Evolutionary conservation across 2,888 invertebrate genomes (phyloP).

Genomic region (Drosophila picticornis): DNA sequence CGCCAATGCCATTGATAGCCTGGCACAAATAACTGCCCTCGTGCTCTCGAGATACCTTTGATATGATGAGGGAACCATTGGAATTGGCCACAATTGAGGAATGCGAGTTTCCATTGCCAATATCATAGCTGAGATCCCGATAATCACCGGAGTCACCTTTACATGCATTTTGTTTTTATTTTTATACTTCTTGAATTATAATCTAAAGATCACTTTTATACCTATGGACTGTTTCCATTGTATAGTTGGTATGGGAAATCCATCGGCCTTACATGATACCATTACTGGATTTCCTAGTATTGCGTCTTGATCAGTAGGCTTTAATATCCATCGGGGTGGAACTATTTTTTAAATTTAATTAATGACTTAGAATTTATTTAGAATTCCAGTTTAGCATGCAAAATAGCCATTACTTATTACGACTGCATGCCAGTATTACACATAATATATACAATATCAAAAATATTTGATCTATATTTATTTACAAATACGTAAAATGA

Average conservation of each 20-base stretch:
- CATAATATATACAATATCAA: background rate
- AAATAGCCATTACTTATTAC: background rate
- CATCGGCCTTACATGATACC: slow-evolving; percentile 90
- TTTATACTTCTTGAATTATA: background rate
- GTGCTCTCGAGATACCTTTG: slow-evolving; percentile 86
- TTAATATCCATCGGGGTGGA: slow-evolving; percentile 91
- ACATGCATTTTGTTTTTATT: background rate
- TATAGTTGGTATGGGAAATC: slow-evolving; percentile 89
- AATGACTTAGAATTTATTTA: slow-evolving; percentile 6
- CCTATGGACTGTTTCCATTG: slow-evolving; percentile 87
- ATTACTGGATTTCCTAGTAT: slow-evolving; percentile 89
- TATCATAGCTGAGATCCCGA: slow-evolving; percentile 86
- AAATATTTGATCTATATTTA: slow-evolving; percentile 3
- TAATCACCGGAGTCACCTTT: slow-evolving; percentile 86
- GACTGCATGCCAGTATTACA: slow-evolving; percentile 18
- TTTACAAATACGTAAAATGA: background rate
- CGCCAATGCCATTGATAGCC: slow-evolving; percentile 88
- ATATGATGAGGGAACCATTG: slow-evolving; percentile 87
- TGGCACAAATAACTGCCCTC: slow-evolving; percentile 87
- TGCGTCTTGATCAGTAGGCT: slow-evolving; percentile 90
- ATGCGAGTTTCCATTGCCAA: slow-evolving; percentile 65
- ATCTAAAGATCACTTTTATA: slow-evolving; percentile 72
- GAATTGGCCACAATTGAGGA: slow-evolving; percentile 83
- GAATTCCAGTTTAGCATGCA: slow-evolving; percentile 26
- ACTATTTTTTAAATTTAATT: slow-evolving; percentile 85